A percentile compares a stretch with the other conserved stretches of the same genome.
phyloP scores from a whole-genome alignment of 2,888 invertebrate genomes.

The Lypha dubia region DNA sequence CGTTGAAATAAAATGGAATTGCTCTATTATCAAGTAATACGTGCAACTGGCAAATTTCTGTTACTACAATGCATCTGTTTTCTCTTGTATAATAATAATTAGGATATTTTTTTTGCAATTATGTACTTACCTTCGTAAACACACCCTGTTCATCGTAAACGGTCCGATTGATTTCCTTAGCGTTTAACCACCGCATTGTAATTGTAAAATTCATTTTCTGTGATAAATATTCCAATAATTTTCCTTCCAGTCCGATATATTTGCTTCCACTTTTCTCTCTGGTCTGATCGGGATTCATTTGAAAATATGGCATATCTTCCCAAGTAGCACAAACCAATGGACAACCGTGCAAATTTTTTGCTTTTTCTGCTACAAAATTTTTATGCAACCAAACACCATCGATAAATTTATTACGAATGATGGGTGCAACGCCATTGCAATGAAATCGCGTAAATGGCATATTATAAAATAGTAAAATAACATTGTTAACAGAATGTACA shows the following conservation, averaged over 20 bases:
- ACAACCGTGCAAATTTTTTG: slow-evolving; percentile 77
- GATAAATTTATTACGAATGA: slow-evolving; percentile 72
- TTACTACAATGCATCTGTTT: too few relatives aligned
- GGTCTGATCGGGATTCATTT: slow-evolving; percentile 17
- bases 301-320: slow-evolving; percentile 75
- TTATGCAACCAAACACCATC: slow-evolving; percentile 71
- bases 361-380: slow-evolving; percentile 73
- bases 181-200: slow-evolving; percentile 71
- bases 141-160: slow-evolving; percentile 68
- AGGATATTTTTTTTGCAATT: neutral
- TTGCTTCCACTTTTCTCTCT: neutral
- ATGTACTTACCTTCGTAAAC: slow-evolving; percentile 72
- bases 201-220: slow-evolving; percentile 74
- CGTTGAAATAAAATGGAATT: too few relatives aligned
- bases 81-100: too few relatives aligned
- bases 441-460: slow-evolving; percentile 73
- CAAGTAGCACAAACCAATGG: slow-evolving; percentile 76
- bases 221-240: slow-evolving; percentile 73
- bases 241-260: slow-evolving; percentile 74
- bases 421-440: slow-evolving; percentile 72
- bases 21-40: too few relatives aligned
- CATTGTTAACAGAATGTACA: slow-evolving; percentile 71
- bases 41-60: too few relatives aligned
- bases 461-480: slow-evolving; percentile 72
- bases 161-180: slow-evolving; percentile 72